phyloP scores from a whole-genome alignment of 2,113 vertebrate genomes.

The Chaenogobius annularis region DNA sequence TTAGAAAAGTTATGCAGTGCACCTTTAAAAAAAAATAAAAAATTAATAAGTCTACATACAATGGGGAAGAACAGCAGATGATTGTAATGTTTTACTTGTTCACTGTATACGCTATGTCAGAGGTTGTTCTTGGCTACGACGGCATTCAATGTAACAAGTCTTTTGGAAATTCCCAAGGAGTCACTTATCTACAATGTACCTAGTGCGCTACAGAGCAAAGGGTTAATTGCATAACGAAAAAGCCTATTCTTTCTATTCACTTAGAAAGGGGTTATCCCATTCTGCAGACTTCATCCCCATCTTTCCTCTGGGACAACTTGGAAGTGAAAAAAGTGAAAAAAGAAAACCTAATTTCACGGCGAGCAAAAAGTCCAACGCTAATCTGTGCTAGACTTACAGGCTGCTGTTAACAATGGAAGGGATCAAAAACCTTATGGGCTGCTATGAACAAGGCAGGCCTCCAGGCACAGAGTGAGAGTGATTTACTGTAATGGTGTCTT shows the following conservation, averaged over 20 bases:
- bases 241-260: conserved; percentile 41
- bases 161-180: background rate
- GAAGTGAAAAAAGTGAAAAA: conserved; percentile 23
- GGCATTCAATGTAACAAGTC: background rate
- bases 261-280: conserved; percentile 34
- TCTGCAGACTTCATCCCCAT: conserved; percentile 34
- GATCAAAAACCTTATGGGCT: conserved; percentile 49
- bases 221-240: conserved; percentile 55
- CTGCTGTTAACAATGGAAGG: conserved; percentile 40
- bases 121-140: background rate
- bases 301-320: conserved; percentile 30
- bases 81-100: background rate
- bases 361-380: conserved; percentile 32
- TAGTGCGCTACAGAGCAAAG: conserved; percentile 7
- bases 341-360: conserved; percentile 46
- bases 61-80: too few relatives aligned
- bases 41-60: too few relatives aligned
- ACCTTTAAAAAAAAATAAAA: too few relatives aligned
- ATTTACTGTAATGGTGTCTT: conserved; percentile 55
- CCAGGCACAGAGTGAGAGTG: conserved; percentile 27
- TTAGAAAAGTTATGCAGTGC: too few relatives aligned
- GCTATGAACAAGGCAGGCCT: conserved; percentile 41
- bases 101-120: background rate
- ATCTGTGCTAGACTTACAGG: conserved; percentile 55
- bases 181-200: conserved; percentile 5